A percentile compares a stretch with the other conserved stretches of the same genome.
phyloP scores from a whole-genome alignment of 2,888 invertebrate species.

The Pandemis cinnamomeana region DNA sequence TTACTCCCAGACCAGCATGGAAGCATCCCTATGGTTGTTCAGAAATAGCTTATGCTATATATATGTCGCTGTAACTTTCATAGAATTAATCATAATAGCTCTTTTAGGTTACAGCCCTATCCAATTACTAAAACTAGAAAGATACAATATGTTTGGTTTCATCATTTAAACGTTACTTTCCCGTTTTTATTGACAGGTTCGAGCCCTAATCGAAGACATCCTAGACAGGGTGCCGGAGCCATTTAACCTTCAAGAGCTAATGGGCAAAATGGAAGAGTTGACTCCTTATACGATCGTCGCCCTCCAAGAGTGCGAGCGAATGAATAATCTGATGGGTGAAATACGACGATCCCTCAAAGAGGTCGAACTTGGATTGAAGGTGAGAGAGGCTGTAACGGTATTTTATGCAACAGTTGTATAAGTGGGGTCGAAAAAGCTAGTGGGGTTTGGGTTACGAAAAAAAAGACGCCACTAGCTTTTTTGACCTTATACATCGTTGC shows the following conservation, averaged over 20 bases:
- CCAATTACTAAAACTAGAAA: too few relatives aligned
- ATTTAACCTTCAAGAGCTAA: constrained; percentile 93
- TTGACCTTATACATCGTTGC: too few relatives aligned
- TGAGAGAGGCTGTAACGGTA: constrained; percentile 50
- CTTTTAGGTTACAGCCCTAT: too few relatives aligned
- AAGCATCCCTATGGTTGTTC: too few relatives aligned
- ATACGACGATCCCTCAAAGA: constrained; percentile 92
- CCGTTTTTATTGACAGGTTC: constrained; percentile 80
- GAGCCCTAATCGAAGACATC: constrained; percentile 92
- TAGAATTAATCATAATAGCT: not conserved
- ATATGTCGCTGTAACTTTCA: not conserved
- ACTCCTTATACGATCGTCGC: constrained; percentile 97
- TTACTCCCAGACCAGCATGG: too few relatives aligned
- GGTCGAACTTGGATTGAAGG: constrained; percentile 94
- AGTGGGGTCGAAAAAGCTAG: too few relatives aligned
- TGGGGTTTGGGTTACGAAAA: too few relatives aligned
- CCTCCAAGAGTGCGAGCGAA: constrained; percentile 96
- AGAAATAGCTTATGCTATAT: too few relatives aligned
- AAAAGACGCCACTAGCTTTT: too few relatives aligned
- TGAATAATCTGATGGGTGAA: constrained; percentile 94
- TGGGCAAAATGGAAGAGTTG: constrained; percentile 93
- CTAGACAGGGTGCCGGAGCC: constrained; percentile 94
- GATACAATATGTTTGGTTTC: too few relatives aligned
- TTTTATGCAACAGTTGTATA: too few relatives aligned
- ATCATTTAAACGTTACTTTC: not conserved